Conservation (phyloP, 2,797 vertebrate genomes). For the Hephaestus fuliginosus region DNA sequence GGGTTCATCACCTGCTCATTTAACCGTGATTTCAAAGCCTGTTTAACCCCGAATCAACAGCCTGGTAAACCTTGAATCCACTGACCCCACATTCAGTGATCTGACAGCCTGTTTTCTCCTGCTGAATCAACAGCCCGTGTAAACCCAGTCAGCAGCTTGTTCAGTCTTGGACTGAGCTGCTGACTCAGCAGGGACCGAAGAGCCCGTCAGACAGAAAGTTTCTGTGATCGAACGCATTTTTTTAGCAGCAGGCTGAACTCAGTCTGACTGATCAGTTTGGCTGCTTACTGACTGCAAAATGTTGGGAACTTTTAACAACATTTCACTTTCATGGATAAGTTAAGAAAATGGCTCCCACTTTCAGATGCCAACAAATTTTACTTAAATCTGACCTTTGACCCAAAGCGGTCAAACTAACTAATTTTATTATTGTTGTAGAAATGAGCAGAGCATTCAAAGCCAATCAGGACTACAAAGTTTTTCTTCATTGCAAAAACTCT, state of each 20-base stretch:
- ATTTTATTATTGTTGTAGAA: no score
- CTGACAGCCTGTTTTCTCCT: not conserved
- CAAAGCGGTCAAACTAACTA: not conserved
- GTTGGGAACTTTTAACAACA: no score
- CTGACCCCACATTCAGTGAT: not conserved
- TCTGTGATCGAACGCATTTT: not conserved
- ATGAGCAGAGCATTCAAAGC: no score
- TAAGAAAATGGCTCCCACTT: not conserved
- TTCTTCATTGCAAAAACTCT: no score
- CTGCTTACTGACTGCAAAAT: no score
- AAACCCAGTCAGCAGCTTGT: not conserved
- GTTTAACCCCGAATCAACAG: not conserved
- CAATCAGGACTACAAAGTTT: no score
- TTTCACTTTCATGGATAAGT: no score
- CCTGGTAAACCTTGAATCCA: not conserved
- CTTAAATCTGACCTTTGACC: conserved; percentile 7
- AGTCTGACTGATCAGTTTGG: no score
- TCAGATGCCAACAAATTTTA: not conserved
- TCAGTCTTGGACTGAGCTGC: not conserved
- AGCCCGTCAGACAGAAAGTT: not conserved
- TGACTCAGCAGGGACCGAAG: not conserved
- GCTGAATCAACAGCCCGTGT: not conserved
- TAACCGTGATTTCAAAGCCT: not conserved
- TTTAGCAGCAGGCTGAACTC: no score
- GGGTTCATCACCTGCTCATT: not conserved